Base-by-base conservation (phyloP, 1,140 invertebrate genomes). In the Eufriesea mexicana region DNA sequence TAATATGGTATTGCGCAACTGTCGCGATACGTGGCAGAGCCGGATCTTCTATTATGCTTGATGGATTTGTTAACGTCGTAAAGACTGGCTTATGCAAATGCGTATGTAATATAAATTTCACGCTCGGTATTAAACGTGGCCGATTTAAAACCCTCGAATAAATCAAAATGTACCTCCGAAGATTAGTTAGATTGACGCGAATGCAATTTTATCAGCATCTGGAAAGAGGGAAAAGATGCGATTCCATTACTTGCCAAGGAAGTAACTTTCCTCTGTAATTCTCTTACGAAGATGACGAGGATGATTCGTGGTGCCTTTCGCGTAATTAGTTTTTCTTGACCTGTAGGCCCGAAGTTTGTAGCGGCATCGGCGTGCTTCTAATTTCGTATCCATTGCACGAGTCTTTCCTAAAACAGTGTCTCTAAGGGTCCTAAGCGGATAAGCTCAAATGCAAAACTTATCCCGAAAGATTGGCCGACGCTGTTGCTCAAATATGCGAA, bases 321-420 rank as follows among this genome's bases (percentile, higher is more conserved):
- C 66, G 64, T 89, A 89, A 89, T 88, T 88, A 84, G 84, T 89
- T 86, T 55, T 86, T 49, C 59, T 57, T 54, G 18, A 42, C 67
- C 64, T 35, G 75, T 51, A 72, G 66, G 45, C 42, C 61, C 71
- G 18, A 73, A 88, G 47, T 88, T 84, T 51, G 55, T 51, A 54
- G 54, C 51, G 45, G 23, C 74, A 49, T 64, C 28, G 47, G 23
- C 25, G 51, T 45, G 16, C 20, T 23, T 49, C 42, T 57, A 79
- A 74, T 54, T 87, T 42, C 10, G 12, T 57, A 49, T 35, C 59
- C 23, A 49, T 62, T 23, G 73, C 57, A 64, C 62, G 62, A 61
- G 14, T 64, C 59, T 62, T 57, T 73, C 57, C 51, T 70, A 57
- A 79, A 51, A 49, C 49, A 25, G 18, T 5, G 18, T 4, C 25